Evolutionary conservation across 2,888 invertebrate genomes (phyloP).

Genomic region (Blera fallax): DNA sequence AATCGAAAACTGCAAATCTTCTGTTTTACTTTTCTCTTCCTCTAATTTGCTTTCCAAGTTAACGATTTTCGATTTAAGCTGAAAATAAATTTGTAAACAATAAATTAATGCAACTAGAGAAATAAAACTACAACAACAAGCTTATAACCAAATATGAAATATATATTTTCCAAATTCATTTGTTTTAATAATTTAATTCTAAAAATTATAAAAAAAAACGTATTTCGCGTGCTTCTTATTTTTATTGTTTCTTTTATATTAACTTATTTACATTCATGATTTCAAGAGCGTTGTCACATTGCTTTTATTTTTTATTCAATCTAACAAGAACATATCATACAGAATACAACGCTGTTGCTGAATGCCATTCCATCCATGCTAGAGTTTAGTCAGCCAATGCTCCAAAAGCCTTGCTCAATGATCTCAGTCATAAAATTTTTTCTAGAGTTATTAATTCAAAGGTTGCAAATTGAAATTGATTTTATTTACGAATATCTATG

Average conservation of each 20-base stretch:
- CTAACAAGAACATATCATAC: constrained; percentile 79
- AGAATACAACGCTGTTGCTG: constrained; percentile 80
- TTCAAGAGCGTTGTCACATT: not conserved
- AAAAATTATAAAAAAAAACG: not conserved
- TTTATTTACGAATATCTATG: not conserved
- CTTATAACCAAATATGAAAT: not conserved
- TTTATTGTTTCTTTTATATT: not conserved
- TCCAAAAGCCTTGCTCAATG: constrained; percentile 80
- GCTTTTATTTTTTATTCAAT: not conserved
- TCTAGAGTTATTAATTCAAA: constrained; percentile 74
- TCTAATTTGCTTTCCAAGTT: constrained; percentile 86
- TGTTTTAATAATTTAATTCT: not conserved
- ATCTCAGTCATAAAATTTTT: constrained; percentile 78
- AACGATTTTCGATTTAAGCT: constrained; percentile 84
- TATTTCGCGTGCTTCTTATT: not conserved
- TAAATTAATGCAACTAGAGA: not conserved
- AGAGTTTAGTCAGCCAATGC: constrained; percentile 76
- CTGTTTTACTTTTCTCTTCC: constrained; percentile 90
- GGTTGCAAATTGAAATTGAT: constrained; percentile 74
- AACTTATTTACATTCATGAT: not conserved
- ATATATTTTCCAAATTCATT: constrained; percentile 6
- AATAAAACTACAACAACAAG: constrained; percentile 37
- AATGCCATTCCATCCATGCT: constrained; percentile 80
- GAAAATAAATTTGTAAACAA: constrained; percentile 63
- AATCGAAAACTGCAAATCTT: constrained; percentile 94